phyloP scores from a whole-genome alignment of 2,888 invertebrate genomes.

The Morpho helenor region DNA sequence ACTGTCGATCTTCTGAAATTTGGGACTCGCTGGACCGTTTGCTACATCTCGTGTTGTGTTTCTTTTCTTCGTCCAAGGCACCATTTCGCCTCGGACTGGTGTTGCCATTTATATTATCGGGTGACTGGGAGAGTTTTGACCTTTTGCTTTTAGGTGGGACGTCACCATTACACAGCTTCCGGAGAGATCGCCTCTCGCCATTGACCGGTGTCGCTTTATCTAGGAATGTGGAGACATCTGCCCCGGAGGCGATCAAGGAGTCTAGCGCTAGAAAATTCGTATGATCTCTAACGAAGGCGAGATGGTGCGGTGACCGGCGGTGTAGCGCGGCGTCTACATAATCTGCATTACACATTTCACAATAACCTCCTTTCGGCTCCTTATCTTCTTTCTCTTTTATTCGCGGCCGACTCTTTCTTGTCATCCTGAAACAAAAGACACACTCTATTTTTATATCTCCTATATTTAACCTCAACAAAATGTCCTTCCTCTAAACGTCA shows the following conservation, averaged over 20 bases:
- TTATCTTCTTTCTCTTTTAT: slow-evolving; percentile 66
- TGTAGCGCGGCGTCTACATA: slow-evolving; percentile 85
- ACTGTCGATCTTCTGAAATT: slow-evolving; percentile 63
- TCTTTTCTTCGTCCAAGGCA: slow-evolving; percentile 48
- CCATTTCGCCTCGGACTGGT: slow-evolving; percentile 55
- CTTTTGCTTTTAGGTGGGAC: slow-evolving; percentile 44
- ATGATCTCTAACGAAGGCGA: slow-evolving; percentile 85
- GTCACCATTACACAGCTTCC: slow-evolving; percentile 65
- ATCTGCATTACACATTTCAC: slow-evolving; percentile 89
- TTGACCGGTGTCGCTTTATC: slow-evolving; percentile 74
- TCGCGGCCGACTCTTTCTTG: slow-evolving; percentile 70
- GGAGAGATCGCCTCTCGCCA: slow-evolving; percentile 56
- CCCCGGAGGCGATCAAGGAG: slow-evolving; percentile 82
- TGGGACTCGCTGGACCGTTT: slow-evolving; percentile 43
- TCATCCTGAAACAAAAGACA: slow-evolving; percentile 66
- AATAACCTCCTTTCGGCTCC: slow-evolving; percentile 81
- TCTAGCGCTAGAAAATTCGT: slow-evolving; percentile 87
- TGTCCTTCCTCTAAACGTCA: no score
- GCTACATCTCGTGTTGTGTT: slow-evolving; percentile 58
- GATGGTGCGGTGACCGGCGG: slow-evolving; percentile 85
- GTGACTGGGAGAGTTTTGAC: slow-evolving; percentile 50
- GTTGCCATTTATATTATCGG: slow-evolving; percentile 49
- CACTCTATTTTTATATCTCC: not conserved
- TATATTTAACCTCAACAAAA: no score
- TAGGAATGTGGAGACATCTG: slow-evolving; percentile 84